Evolutionary conservation across 2,888 invertebrate genomes (phyloP).

Genomic region (Tetheella fluctuosa): DNA sequence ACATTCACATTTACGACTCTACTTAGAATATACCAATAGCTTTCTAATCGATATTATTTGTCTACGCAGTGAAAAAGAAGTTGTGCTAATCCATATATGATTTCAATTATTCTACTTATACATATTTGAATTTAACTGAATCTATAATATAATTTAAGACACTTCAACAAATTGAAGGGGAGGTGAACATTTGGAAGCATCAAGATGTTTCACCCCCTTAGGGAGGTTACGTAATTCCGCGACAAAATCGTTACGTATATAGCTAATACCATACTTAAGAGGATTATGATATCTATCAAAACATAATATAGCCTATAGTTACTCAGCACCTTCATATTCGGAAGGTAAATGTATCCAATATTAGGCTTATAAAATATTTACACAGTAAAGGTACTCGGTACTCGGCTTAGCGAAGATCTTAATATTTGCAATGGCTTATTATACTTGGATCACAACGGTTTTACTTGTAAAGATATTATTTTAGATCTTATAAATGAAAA

Average conservation of each 20-base stretch:
- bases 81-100: too few species aligned
- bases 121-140: not conserved
- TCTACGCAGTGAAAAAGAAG: too few species aligned
- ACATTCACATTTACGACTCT: too few species aligned
- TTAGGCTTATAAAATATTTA: slow-evolving; percentile 1
- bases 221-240: not conserved
- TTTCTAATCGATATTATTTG: too few species aligned
- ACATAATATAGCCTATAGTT: slow-evolving; percentile 1
- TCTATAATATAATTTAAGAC: not conserved
- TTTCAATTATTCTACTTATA: not conserved
- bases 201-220: not conserved
- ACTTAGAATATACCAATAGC: too few species aligned
- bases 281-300: slow-evolving; percentile 8
- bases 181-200: slow-evolving; percentile 1
- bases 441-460: not conserved
- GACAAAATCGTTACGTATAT: slow-evolving; percentile 4
- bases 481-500: not conserved
- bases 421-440: slow-evolving; percentile 2
- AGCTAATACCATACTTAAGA: not conserved
- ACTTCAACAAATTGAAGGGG: slow-evolving; percentile 1
- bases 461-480: not conserved
- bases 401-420: not conserved
- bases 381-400: not conserved
- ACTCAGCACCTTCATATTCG: slow-evolving; percentile 8
- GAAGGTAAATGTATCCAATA: slow-evolving; percentile 5